These are phyloP conservation scores for Pentalonia nigronervosa DNA, from an alignment of 1,140 invertebrate genomes.

Conservation along the genomic window DNA sequence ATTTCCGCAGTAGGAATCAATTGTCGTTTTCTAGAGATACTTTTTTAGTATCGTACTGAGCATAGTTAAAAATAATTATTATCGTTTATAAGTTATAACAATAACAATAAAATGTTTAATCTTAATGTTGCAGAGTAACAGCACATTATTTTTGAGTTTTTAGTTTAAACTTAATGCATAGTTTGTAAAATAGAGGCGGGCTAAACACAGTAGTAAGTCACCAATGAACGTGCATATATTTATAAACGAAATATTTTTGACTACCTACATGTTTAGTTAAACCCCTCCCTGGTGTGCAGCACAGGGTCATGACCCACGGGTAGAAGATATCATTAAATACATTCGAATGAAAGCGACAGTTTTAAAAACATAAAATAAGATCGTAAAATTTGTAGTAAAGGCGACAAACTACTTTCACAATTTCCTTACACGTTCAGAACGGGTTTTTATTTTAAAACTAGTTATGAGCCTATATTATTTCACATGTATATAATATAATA, in stretches of 20 bases:
- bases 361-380: conserved; percentile 25
- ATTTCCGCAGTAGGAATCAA: background rate
- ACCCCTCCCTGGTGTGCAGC: background rate
- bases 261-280: background rate
- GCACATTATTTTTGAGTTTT: background rate
- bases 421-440: conserved; percentile 28
- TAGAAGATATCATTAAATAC: background rate
- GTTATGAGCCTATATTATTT: conserved; percentile 29
- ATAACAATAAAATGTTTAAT: no score
- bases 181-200: background rate
- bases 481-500: background rate
- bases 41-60: background rate
- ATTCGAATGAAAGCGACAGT: conserved; percentile 43
- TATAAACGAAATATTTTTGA: background rate
- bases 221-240: background rate
- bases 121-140: background rate
- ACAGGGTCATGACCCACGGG: conserved; percentile 24
- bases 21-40: background rate
- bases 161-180: background rate
- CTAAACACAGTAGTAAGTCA: no score
- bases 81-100: background rate
- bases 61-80: conserved; percentile 4
- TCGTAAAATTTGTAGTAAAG: background rate
- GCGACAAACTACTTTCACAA: conserved; percentile 53
- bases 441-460: conserved; percentile 30